Conservation (phyloP, 2,797 vertebrate genomes). For the Hydrolagus colliei region DNA sequence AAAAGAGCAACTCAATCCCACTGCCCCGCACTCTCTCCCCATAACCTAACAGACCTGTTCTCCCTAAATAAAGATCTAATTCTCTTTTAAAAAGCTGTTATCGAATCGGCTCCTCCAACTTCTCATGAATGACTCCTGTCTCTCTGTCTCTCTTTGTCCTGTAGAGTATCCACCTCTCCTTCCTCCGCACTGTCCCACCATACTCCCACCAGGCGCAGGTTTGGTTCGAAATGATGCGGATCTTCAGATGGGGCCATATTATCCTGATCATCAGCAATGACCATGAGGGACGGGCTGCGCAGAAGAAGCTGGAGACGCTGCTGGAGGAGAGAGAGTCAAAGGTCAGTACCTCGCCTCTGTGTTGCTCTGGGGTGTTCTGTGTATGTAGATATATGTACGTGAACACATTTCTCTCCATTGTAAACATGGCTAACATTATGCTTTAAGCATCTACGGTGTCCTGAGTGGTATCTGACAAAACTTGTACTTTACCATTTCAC, state of each 20-base stretch:
- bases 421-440: slow-evolving; percentile 85
- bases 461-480: slow-evolving; percentile 90
- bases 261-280: slow-evolving; percentile 96
- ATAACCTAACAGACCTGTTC: no score
- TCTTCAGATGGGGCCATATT: slow-evolving; percentile 96
- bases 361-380: slow-evolving; percentile 53
- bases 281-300: slow-evolving; percentile 92
- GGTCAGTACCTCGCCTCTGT: slow-evolving; percentile 67
- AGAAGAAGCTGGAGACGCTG: slow-evolving; percentile 94
- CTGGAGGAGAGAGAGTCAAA: slow-evolving; percentile 94
- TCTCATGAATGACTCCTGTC: no score
- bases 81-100: no score
- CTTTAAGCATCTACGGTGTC: slow-evolving; percentile 83
- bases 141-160: slow-evolving; percentile 19
- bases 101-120: no score
- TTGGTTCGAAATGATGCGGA: slow-evolving; percentile 98
- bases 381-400: slow-evolving; percentile 86
- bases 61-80: no score
- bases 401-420: slow-evolving; percentile 91
- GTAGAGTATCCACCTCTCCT: slow-evolving; percentile 96
- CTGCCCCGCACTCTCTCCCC: no score
- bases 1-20: no score
- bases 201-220: slow-evolving; percentile 97
- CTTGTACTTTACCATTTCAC: slow-evolving; percentile 95
- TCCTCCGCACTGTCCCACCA: slow-evolving; percentile 89